These are phyloP conservation scores for Charanyca ferruginea DNA, from an alignment of 2,888 invertebrate genomes.

Conservation along the genomic window DNA sequence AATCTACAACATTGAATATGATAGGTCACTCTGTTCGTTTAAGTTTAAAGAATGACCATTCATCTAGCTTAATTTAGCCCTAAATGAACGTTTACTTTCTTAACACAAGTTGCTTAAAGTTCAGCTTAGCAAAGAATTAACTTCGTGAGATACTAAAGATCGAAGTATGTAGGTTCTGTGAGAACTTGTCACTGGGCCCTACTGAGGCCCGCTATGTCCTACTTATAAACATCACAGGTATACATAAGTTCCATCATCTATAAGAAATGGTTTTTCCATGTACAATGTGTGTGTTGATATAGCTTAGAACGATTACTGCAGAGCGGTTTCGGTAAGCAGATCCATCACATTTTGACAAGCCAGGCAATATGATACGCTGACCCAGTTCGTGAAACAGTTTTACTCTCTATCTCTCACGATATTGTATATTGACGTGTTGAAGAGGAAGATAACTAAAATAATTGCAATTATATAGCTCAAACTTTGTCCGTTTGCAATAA, in stretches of 20 bases:
- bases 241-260: background rate
- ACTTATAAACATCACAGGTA: background rate
- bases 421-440: constrained; percentile 8
- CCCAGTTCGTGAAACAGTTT: constrained; percentile 54
- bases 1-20: no score
- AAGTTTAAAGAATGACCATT: no score
- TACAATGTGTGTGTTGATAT: constrained; percentile 22
- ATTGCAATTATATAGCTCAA: background rate
- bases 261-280: constrained; percentile 11
- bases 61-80: no score
- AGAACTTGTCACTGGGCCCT: no score
- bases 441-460: background rate
- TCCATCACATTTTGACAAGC: constrained; percentile 57
- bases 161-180: no score
- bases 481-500: no score
- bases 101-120: no score
- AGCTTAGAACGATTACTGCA: constrained; percentile 10
- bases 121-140: no score
- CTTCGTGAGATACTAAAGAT: no score
- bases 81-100: no score
- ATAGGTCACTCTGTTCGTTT: no score
- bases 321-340: constrained; percentile 29
- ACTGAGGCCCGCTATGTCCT: no score
- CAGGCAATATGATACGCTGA: constrained; percentile 52
- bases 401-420: constrained; percentile 18